Base-by-base conservation (phyloP, 2,113 vertebrate species). In the Ranitomeya variabilis region DNA sequence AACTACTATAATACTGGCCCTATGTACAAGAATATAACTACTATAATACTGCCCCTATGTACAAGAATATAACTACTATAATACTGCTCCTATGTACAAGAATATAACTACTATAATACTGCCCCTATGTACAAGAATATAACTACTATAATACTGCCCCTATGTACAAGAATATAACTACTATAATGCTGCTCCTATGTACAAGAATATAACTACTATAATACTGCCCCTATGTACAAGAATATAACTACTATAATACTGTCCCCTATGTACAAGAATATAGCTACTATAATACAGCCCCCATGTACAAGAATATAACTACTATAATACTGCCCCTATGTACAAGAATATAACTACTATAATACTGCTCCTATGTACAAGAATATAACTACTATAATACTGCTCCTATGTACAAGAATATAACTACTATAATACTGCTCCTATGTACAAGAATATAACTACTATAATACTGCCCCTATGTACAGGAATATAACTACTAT, bases 401-500 rank as follows among this genome's bases (percentile, higher is more conserved):
- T 45, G 31, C 71, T 2, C 31, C 5, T 74, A 45, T 74, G 13
- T 74, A 74, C 71, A 74, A 31, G 26, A 31, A 31, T 31, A 31
- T 31, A 31, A 31, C 26, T 31, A 31, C 26, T 31, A 31, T 31
- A 31, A 31, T 31, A 31, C 26, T 31, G 26, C 26, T 2, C n/a
- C 26, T 31, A 31, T 31, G 26, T 31, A 31, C 26, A 2, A 18
- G 31, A 74, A 7, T 74, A 74, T 45, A 45, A 45, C 71, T 74
- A 74, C 71, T 74, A 74, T 45, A 74, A 74, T 74, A 74, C 71
- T 74, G 23, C 71, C 6, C 71, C 71, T 74, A 45, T 45, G 13
- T 74, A 74, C 71, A 74, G n/a, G n/a, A n/a, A 45, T 74, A 37
- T 74, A 45, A 45, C 71, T 74, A 74, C 71, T 74, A 74, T 74